Evolutionary conservation across 2,888 invertebrate species (phyloP), one percentile per base, ranked within the genome.

Genomic region (Meghimatium bilineatum): DNA sequence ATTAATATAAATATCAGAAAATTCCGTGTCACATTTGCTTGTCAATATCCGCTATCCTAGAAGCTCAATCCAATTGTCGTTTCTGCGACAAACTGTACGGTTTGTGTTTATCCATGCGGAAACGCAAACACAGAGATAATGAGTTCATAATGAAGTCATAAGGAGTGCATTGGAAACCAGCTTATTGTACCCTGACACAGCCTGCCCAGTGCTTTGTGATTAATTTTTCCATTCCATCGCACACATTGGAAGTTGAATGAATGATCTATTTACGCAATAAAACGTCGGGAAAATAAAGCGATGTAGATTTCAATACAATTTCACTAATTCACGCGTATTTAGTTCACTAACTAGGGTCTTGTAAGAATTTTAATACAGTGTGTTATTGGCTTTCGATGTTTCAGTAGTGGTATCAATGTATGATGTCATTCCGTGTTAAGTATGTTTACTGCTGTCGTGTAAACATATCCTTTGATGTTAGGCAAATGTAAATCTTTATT

Each of bases 131-230:
- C 12, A n/a, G 20, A 44, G 72, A 44, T 72, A 72, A 72, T 49
- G 44, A 23, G 6, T 10, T 12, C 10, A 44, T 72, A n/a, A 72
- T 72, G 72, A 72, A 72, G 29, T n/a, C 29, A 26, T 0, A 17
- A 14, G 32, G 36, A 69, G 34, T 69, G 36, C 36, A 36, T 67
- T 14, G 38, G 36, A 38, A 17, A 17, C 36, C 1, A 67, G 10
- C 38, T 20, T 38, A 67, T 36, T 69, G 69, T 29, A 38, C 5
- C 17, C 26, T 23, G 20, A 69, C 26, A 38, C 36, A 69, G 36
- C 49, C 10, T 8, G 72, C 72, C 12, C 49, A n/a, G 49, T 49
- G n/a, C 72, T 72, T 72, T 72, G 44, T 72, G 72, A 72, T 72
- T 72, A 72, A 38, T 44, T 44, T 72, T 72, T 49, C 72, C 72